phyloP scores from a whole-genome alignment of 2,797 vertebrate species.

The Sebastes aleutianus region DNA sequence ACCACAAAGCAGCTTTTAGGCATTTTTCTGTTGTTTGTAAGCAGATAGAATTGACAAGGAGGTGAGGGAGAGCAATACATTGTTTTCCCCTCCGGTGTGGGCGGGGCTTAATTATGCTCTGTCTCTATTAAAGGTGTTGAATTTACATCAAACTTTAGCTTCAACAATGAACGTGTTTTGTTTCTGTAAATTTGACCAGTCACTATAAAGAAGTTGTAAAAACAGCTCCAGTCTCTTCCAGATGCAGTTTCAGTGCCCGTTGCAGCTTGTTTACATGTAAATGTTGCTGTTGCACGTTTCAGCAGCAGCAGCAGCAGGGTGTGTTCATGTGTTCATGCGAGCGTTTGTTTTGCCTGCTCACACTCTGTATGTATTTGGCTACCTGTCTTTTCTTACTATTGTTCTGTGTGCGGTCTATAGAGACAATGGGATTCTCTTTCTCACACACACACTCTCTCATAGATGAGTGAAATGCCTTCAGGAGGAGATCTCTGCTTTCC shows the following conservation, averaged over 20 bases:
- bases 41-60: not conserved
- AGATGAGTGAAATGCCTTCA: slow-evolving; percentile 59
- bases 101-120: not conserved
- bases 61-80: not conserved
- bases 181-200: not conserved
- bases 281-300: slow-evolving; percentile 40
- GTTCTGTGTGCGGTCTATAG: slow-evolving; percentile 22
- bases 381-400: slow-evolving; percentile 49
- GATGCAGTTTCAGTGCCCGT: not conserved
- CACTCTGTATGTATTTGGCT: slow-evolving; percentile 5
- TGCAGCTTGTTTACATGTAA: slow-evolving; percentile 53
- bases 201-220: not conserved
- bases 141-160: not conserved
- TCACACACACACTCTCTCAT: not conserved
- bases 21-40: not conserved
- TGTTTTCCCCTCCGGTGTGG: not conserved
- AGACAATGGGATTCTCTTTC: slow-evolving; percentile 44
- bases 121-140: not conserved
- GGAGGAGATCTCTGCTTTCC: slow-evolving; percentile 64
- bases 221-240: not conserved
- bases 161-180: not conserved
- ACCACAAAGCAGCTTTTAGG: not conserved
- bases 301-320: slow-evolving; percentile 21
- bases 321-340: slow-evolving; percentile 54
- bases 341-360: slow-evolving; percentile 40